Conservation (phyloP, 2,113 vertebrate species). For the Colistium nudipinnis region DNA sequence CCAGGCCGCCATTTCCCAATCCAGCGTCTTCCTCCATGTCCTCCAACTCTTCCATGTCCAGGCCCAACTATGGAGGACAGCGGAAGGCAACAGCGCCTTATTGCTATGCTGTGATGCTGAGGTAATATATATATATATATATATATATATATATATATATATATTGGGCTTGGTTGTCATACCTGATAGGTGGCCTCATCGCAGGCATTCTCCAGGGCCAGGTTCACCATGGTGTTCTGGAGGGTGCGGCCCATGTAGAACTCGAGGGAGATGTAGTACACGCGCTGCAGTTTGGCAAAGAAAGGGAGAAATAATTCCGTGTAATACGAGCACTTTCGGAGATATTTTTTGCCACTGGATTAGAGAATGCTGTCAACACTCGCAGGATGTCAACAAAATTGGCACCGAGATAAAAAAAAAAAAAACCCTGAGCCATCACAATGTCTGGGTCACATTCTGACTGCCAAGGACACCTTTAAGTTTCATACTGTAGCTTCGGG, state of each 20-base stretch:
- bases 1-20: slow-evolving; percentile 90
- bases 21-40: slow-evolving; percentile 94
- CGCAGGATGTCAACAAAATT: neutral
- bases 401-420: slow-evolving; percentile 18
- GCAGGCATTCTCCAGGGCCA: slow-evolving; percentile 83
- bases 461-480: slow-evolving; percentile 27
- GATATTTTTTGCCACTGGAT: neutral
- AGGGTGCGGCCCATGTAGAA: slow-evolving; percentile 84
- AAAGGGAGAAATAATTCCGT: neutral
- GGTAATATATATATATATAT: neutral
- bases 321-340: neutral
- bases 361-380: neutral
- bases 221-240: slow-evolving; percentile 86
- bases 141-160: no score
- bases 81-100: neutral
- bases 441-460: slow-evolving; percentile 29
- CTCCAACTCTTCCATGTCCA: slow-evolving; percentile 93
- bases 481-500: slow-evolving; percentile 40
- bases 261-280: slow-evolving; percentile 84
- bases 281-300: slow-evolving; percentile 63
- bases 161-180: neutral
- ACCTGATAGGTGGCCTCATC: slow-evolving; percentile 84
- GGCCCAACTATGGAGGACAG: slow-evolving; percentile 81
- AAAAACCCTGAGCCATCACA: slow-evolving; percentile 7
- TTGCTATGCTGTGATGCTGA: neutral